These are phyloP conservation scores for Heliothis peltigera DNA, from an alignment of 2,888 invertebrate species.

Conservation along the genomic window DNA sequence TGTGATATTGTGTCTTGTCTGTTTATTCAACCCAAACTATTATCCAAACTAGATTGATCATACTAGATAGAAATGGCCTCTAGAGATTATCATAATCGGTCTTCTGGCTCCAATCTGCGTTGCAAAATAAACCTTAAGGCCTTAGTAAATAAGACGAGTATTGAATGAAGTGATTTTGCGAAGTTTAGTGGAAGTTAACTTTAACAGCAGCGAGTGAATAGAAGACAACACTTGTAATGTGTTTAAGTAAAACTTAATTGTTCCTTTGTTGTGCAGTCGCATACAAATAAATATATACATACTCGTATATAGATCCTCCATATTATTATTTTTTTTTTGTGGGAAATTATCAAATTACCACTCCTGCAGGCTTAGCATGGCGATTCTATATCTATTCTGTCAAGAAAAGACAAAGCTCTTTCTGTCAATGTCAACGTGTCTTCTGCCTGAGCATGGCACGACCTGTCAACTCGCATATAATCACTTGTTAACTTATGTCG, in stretches of 20 bases:
- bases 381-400: too few relatives aligned
- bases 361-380: too few relatives aligned
- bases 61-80: constrained; percentile 16
- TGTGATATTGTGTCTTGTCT: constrained; percentile 1
- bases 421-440: too few relatives aligned
- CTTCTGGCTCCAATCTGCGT: not conserved
- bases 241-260: not conserved
- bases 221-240: not conserved
- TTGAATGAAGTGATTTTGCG: not conserved
- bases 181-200: not conserved
- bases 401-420: too few relatives aligned
- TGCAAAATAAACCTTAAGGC: constrained; percentile 9
- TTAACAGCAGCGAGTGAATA: not conserved
- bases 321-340: too few relatives aligned
- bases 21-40: constrained; percentile 15
- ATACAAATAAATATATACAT: too few relatives aligned
- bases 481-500: too few relatives aligned
- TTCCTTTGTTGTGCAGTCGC: not conserved
- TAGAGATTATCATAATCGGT: constrained; percentile 28
- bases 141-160: not conserved
- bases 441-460: too few relatives aligned
- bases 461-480: too few relatives aligned
- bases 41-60: constrained; percentile 11
- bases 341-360: too few relatives aligned
- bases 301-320: too few relatives aligned